Conservation (phyloP, 1,140 invertebrate species). For the Macrobrachium nipponense region DNA sequence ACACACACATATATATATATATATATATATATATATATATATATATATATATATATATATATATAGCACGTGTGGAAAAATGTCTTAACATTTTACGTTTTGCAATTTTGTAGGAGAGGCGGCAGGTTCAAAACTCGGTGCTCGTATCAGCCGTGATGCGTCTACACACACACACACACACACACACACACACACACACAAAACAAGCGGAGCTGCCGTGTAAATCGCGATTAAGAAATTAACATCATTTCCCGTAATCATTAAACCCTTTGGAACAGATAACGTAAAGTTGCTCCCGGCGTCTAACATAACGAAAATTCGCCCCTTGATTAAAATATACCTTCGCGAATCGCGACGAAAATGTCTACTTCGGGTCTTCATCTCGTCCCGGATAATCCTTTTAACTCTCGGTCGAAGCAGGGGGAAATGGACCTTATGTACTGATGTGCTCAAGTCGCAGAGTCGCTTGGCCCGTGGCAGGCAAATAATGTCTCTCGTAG, state of each 20-base stretch:
- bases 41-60: too few relatives aligned
- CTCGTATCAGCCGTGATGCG: background rate
- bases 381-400: constrained; percentile 13
- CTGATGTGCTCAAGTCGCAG: background rate
- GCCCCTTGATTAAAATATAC: constrained; percentile 35
- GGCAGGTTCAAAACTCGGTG: too few relatives aligned
- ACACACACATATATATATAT: too few relatives aligned
- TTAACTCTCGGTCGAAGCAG: background rate
- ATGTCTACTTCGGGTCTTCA: background rate
- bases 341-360: constrained; percentile 13
- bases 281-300: background rate
- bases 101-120: too few relatives aligned
- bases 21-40: too few relatives aligned
- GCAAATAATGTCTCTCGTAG: constrained; percentile 27
- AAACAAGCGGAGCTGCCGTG: background rate
- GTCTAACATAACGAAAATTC: constrained; percentile 2
- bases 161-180: background rate
- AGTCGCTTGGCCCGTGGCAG: background rate
- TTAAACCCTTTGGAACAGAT: constrained; percentile 15
- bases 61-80: too few relatives aligned
- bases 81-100: too few relatives aligned
- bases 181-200: too few relatives aligned
- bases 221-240: background rate
- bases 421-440: constrained; percentile 5
- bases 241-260: constrained; percentile 7